Base-by-base conservation (phyloP, 1,140 invertebrate genomes). In the Spodoptera frugiperda region DNA sequence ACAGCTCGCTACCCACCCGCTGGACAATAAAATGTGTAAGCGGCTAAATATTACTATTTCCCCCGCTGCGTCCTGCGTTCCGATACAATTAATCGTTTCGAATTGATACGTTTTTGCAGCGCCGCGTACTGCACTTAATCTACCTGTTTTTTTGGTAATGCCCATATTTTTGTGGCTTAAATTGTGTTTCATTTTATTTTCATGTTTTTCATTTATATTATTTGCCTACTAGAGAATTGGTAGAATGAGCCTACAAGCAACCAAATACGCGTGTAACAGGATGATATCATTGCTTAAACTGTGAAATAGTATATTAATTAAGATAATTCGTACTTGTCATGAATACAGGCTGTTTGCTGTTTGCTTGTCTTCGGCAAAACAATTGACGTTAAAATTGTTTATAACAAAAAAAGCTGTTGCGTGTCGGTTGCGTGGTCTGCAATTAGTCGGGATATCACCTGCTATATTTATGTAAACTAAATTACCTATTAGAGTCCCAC, bases 1-100 rank as follows among this genome's bases (percentile, higher is more conserved):
- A 88, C 84, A 88, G 73, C 65, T 80, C 79, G 84, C 80, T 89
- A 86, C 77, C 79, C 87, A 88, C 81, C 79, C 75, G 81, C 77
- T 80, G 82, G 83, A 87, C 83, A 87, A 82, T 86, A 83, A 84
- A 84, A 83, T 74, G 73, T 77, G 68, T 78, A 79, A 53, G 48
- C 70, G 46, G 76, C 81, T 78, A 78, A 79, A 81, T 81, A 79
- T 79, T 82, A 81, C 82, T 82, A 76, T 59, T 79, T 76, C 76
- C 76, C 59, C 25, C 68, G 75, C 25, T 73, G 75, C 67, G 76
- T 73, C 33, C 33, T 39, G 75, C 67, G 76, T 78, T 76, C 78
- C 78, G 61, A 76, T 77, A 76, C 74, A 70, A 65, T 68, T 68
- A 71, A 71, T 71, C 49, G 67, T 14, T 51, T 53, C 21, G 48